A percentile compares a stretch with the other conserved stretches of the same genome.
phyloP scores from a whole-genome alignment of 2,888 invertebrate genomes.

The Andrena dorsata region DNA sequence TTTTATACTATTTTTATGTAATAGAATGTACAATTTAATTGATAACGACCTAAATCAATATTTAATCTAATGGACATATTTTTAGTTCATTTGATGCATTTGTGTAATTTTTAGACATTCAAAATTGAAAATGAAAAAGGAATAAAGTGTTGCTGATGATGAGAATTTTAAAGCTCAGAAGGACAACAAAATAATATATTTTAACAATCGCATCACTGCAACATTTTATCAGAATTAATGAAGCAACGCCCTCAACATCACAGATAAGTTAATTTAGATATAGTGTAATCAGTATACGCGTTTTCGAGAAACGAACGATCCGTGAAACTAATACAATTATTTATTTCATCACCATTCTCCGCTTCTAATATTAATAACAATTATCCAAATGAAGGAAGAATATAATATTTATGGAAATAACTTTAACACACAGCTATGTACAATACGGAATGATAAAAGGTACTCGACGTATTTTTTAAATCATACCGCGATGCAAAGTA shows the following conservation, averaged over 20 bases:
- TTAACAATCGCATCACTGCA: neutral
- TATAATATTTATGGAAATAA: neutral
- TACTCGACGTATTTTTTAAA: conserved; percentile 2
- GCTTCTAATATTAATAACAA: neutral
- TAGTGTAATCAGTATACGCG: neutral
- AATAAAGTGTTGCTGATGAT: neutral
- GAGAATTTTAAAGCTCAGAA: neutral
- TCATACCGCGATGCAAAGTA: conserved; percentile 58
- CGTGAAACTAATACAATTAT: neutral
- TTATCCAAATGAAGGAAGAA: neutral
- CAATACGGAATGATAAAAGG: neutral
- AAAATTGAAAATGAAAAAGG: neutral
- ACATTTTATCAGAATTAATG: conserved; percentile 21
- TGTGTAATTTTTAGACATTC: neutral
- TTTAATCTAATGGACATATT: neutral
- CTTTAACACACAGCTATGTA: neutral
- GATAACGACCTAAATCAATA: too few species aligned
- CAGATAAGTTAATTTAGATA: conserved; percentile 1
- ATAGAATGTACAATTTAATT: too few species aligned
- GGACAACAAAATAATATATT: neutral
- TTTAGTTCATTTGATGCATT: neutral
- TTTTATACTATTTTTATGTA: too few species aligned
- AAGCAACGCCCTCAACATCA: conserved; percentile 25
- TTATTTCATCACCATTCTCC: neutral
- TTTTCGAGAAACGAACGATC: neutral